Evolutionary conservation across 2,113 vertebrate species (phyloP).

Genomic region (Trogon surrucura): DNA sequence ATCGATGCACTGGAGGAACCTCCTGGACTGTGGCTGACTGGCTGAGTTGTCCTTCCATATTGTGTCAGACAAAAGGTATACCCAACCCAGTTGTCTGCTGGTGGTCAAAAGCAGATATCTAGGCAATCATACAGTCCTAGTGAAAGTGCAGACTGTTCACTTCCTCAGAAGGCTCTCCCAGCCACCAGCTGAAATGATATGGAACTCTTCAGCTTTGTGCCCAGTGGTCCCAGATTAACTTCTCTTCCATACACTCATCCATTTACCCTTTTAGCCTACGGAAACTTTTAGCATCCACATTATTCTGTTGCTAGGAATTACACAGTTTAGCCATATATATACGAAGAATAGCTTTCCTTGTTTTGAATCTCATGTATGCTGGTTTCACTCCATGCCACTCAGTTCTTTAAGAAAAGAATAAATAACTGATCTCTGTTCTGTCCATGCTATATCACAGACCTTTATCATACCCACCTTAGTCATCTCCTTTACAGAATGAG

Average conservation of each 20-base stretch:
- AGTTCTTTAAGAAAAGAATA: not conserved
- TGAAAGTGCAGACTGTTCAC: not conserved
- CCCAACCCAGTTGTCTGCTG: not conserved
- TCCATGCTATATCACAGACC: not conserved
- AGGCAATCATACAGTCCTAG: not conserved
- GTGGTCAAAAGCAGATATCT: not conserved
- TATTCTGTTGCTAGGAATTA: not conserved
- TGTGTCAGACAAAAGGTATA: not conserved
- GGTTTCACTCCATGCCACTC: not conserved
- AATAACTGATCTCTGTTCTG: not conserved
- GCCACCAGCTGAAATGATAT: not conserved
- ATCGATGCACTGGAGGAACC: too few relatives aligned
- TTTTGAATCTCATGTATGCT: not conserved
- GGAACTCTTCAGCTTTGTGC: not conserved
- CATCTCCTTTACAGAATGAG: not conserved
- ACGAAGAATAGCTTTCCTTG: not conserved
- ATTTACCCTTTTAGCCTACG: not conserved
- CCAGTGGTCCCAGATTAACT: not conserved
- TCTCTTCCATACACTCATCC: not conserved
- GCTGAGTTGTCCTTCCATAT: too few relatives aligned
- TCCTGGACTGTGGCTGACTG: too few relatives aligned
- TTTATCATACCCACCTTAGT: not conserved
- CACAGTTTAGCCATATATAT: not conserved
- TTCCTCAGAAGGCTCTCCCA: not conserved
- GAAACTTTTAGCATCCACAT: not conserved